Evolutionary conservation across 2,888 invertebrate species (phyloP).

Genomic region (Capitulum mitella): DNA sequence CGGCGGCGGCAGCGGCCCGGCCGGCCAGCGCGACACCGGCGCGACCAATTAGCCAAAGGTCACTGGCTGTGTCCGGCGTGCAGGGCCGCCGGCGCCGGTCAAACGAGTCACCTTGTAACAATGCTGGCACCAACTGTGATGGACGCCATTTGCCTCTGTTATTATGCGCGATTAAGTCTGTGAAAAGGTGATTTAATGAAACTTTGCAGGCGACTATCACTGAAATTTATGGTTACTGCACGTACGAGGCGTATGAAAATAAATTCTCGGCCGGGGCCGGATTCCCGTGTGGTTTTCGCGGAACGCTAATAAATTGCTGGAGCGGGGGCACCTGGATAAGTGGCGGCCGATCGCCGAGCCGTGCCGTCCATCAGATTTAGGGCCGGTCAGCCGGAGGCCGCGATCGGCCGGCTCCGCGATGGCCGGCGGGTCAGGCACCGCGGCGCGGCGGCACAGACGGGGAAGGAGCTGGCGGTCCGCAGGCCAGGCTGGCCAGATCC

Average conservation of each 20-base stretch:
- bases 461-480: too few relatives aligned
- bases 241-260: constrained; percentile 20
- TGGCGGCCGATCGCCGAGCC: neutral
- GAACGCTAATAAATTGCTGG: neutral
- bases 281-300: constrained; percentile 12
- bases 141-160: constrained; percentile 10
- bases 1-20: too few relatives aligned
- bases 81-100: neutral
- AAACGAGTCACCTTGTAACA: neutral
- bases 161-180: constrained; percentile 22
- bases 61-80: neutral
- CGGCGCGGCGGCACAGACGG: too few relatives aligned
- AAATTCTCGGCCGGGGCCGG: constrained; percentile 3
- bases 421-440: neutral
- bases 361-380: neutral
- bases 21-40: too few relatives aligned
- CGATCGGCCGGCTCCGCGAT: neutral
- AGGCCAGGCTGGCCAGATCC: too few relatives aligned
- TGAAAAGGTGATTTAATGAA: constrained; percentile 25
- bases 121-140: neutral
- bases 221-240: constrained; percentile 15
- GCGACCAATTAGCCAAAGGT: too few relatives aligned
- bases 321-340: neutral
- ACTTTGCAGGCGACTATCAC: constrained; percentile 21
- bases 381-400: neutral